Evolutionary conservation across 1,140 invertebrate genomes (phyloP).

Genomic region (Cotesia glomerata): DNA sequence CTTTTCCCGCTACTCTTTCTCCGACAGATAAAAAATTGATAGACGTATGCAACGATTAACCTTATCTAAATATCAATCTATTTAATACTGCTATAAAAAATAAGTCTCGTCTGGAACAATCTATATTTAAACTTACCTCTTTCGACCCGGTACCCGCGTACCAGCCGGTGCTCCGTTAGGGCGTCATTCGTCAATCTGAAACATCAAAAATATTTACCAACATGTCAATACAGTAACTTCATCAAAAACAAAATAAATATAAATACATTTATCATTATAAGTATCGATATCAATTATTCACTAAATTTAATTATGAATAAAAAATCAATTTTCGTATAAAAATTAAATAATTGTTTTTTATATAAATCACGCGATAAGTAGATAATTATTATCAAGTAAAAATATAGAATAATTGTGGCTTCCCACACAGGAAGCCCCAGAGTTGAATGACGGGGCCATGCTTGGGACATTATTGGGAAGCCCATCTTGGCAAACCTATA

Average conservation of each 20-base stretch:
- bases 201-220: conserved; percentile 39
- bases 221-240: not conserved
- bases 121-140: conserved; percentile 45
- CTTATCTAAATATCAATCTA: too few species aligned
- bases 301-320: not conserved
- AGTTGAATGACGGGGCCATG: too few species aligned
- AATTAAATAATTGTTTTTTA: too few species aligned
- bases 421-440: too few species aligned
- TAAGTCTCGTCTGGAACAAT: not conserved
- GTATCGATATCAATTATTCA: not conserved
- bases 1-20: conserved; percentile 18
- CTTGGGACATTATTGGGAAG: too few species aligned
- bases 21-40: not conserved
- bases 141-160: conserved; percentile 51
- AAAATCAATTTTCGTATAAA: too few species aligned
- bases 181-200: conserved; percentile 58
- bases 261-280: not conserved
- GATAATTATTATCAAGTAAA: too few species aligned
- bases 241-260: not conserved
- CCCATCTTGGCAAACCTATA: too few species aligned
- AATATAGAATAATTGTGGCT: too few species aligned
- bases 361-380: too few species aligned
- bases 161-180: conserved; percentile 57
- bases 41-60: too few species aligned
- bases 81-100: not conserved